phyloP scores from a whole-genome alignment of 2,888 invertebrate species.

The Galerucella pusilla region DNA sequence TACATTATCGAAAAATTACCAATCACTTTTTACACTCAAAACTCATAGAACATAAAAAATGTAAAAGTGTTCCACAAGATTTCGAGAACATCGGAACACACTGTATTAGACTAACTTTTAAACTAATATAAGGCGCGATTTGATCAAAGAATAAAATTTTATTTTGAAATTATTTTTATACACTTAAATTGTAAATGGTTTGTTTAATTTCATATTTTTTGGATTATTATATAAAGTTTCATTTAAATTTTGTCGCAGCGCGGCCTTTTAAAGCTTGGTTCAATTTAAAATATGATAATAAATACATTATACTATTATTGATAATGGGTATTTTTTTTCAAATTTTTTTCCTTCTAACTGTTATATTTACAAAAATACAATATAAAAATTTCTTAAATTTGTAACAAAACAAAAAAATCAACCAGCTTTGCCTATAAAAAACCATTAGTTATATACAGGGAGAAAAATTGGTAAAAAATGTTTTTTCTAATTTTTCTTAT shows the following conservation, averaged over 20 bases:
- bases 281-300: slow-evolving; percentile 15
- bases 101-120: slow-evolving; percentile 5
- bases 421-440: slow-evolving; percentile 22
- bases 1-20: slow-evolving; percentile 2
- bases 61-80: slow-evolving; percentile 2
- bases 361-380: slow-evolving; percentile 24
- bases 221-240: neutral
- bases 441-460: neutral
- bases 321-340: slow-evolving; percentile 11
- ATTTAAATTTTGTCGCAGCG: neutral
- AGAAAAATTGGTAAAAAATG: neutral
- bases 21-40: neutral
- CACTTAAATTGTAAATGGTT: neutral
- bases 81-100: neutral
- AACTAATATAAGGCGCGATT: slow-evolving; percentile 5
- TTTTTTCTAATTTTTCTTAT: neutral
- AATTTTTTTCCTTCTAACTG: slow-evolving; percentile 11
- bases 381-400: slow-evolving; percentile 31
- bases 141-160: neutral
- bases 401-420: slow-evolving; percentile 27
- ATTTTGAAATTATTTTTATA: neutral
- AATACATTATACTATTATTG: slow-evolving; percentile 23
- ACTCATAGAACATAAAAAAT: slow-evolving; percentile 4
- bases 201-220: neutral
- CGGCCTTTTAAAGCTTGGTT: neutral